Percentiles rank a stretch among this genome's conserved stretches.
These are phyloP conservation scores for Erynnis tages DNA, from an alignment of 2,888 invertebrate species.

Conservation along the genomic window DNA sequence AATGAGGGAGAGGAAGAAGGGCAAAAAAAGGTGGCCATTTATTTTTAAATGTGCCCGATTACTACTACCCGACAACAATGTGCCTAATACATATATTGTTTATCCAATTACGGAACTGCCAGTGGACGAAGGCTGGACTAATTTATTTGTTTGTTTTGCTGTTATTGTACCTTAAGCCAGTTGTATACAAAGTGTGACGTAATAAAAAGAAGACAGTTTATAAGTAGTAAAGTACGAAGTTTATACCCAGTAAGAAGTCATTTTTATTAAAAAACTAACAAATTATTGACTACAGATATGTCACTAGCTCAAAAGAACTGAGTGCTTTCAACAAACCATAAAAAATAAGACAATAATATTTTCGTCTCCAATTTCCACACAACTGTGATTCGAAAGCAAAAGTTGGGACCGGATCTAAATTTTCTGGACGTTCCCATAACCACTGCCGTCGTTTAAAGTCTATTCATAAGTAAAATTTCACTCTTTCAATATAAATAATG, in stretches of 20 bases:
- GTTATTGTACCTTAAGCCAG: no score
- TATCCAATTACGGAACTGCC: conserved; percentile 33
- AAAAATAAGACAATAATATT: not conserved
- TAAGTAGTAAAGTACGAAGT: no score
- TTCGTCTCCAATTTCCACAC: not conserved
- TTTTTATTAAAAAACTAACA: no score
- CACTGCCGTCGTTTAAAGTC: conserved; percentile 44
- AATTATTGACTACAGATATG: no score
- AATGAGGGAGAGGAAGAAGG: not conserved
- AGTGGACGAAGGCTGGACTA: conserved; percentile 19
- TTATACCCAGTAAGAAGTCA: no score
- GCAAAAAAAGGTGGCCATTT: not conserved
- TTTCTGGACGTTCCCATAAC: conserved; percentile 34
- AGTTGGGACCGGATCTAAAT: conserved; percentile 25
- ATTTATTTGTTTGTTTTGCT: conserved; percentile 26
- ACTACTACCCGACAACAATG: conserved; percentile 2
- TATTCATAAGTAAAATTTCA: conserved; percentile 60
- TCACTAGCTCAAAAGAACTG: no score
- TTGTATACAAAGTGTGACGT: no score
- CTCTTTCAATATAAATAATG: conserved; percentile 72
- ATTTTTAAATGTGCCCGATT: not conserved
- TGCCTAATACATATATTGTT: conserved; percentile 12
- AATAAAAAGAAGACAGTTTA: no score
- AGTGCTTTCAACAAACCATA: no score
- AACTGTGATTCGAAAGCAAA: conserved; percentile 19